These are phyloP conservation scores for Galemys pyrenaicus DNA, from an alignment of 2,113 vertebrate genomes.

Conservation along the genomic window DNA sequence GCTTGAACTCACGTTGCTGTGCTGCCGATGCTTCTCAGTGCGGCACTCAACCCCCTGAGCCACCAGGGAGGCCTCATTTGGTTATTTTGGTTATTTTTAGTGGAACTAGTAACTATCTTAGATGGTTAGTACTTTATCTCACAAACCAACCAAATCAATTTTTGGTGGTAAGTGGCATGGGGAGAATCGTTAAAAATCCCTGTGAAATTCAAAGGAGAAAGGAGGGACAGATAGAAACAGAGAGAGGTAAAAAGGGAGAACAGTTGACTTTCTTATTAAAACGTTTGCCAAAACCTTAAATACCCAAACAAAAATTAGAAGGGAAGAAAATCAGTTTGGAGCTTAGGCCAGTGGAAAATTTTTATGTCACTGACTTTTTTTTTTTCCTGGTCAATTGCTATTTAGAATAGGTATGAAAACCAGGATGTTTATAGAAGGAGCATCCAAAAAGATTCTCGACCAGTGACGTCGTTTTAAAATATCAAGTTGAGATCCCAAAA, in stretches of 20 bases:
- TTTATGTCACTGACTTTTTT: background rate
- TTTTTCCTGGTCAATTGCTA: background rate
- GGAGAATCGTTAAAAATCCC: background rate
- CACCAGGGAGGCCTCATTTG: too few relatives aligned
- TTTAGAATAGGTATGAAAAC: slow-evolving; percentile 39
- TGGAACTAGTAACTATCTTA: background rate
- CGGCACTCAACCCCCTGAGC: too few relatives aligned
- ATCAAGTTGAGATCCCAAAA: background rate
- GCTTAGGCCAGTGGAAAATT: background rate
- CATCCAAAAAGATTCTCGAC: background rate
- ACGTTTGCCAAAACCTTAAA: background rate
- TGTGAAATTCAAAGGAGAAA: background rate
- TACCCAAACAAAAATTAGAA: slow-evolving; percentile 7
- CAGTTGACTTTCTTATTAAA: background rate
- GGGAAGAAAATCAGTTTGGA: background rate
- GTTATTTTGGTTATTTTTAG: background rate
- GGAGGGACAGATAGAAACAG: background rate
- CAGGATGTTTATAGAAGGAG: slow-evolving; percentile 5
- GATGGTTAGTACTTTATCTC: too few relatives aligned
- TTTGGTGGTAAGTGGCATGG: background rate
- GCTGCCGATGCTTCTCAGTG: too few relatives aligned
- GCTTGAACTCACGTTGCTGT: too few relatives aligned
- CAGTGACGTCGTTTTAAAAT: slow-evolving; percentile 25
- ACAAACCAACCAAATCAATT: background rate
- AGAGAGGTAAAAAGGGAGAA: too few relatives aligned